These are phyloP conservation scores for Drosophila algonquin DNA, from an alignment of 2,888 invertebrate species.

Conservation along the genomic window DNA sequence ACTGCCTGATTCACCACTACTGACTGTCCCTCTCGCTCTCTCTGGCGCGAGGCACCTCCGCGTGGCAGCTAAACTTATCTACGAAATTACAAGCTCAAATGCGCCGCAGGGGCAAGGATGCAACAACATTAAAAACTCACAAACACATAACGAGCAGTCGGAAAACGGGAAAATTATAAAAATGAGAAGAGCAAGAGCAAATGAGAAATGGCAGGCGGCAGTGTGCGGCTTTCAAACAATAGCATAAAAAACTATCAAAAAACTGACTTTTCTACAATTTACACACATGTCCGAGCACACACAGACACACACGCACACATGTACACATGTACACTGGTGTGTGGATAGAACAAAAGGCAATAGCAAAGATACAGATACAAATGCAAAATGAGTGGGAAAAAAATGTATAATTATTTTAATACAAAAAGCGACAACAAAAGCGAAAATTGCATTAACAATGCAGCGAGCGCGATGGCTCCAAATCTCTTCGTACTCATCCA, in stretches of 20 bases:
- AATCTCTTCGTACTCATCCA: not conserved
- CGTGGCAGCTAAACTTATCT: constrained; percentile 61
- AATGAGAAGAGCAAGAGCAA: constrained; percentile 7
- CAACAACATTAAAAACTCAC: constrained; percentile 24
- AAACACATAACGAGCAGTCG: not conserved
- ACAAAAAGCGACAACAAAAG: constrained; percentile 69
- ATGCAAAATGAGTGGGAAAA: constrained; percentile 47
- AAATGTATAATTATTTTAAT: constrained; percentile 77
- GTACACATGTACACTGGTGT: constrained; percentile 7
- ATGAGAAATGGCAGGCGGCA: constrained; percentile 32
- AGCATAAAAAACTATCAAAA: constrained; percentile 70
- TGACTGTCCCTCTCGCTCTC: not conserved
- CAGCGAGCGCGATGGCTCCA: constrained; percentile 43
- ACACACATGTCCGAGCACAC: constrained; percentile 45
- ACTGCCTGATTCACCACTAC: not conserved
- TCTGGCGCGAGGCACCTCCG: too few relatives aligned
- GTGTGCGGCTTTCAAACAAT: constrained; percentile 49
- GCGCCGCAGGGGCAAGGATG: constrained; percentile 31
- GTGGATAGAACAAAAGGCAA: constrained; percentile 22
- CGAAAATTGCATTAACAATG: constrained; percentile 76
- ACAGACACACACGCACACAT: constrained; percentile 30
- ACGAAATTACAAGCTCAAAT: constrained; percentile 72
- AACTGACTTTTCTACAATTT: constrained; percentile 75
- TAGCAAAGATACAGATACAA: constrained; percentile 35
- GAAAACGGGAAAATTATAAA: not conserved